A percentile compares a stretch with the other conserved stretches of the same genome.
phyloP scores from a whole-genome alignment of 2,888 invertebrate species.

The Liopterus haemorrhoidalis region DNA sequence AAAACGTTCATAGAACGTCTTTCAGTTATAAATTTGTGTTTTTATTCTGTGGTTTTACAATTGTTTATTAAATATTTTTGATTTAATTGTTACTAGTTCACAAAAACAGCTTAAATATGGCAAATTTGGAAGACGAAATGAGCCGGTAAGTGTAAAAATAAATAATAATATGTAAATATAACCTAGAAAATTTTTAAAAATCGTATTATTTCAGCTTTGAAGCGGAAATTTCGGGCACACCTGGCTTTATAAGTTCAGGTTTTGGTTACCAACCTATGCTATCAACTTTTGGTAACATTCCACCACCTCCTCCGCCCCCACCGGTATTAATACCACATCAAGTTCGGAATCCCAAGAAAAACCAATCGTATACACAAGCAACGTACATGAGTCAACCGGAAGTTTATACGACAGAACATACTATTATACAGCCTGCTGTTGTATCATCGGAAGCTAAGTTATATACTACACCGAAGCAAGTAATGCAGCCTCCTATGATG shows the following conservation, averaged over 20 bases:
- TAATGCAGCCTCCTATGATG: conserved; percentile 37
- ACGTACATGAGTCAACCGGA: conserved; percentile 45
- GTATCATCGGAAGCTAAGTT: conserved; percentile 65
- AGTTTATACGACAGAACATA: conserved; percentile 41
- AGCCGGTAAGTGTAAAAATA: conserved; percentile 56
- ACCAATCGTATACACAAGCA: conserved; percentile 44
- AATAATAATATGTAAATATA: conserved; percentile 9
- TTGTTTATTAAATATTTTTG: not conserved
- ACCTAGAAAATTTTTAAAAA: conserved; percentile 16
- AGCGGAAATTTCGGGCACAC: conserved; percentile 73
- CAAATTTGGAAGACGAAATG: conserved; percentile 78
- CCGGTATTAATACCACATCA: conserved; percentile 67
- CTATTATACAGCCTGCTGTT: conserved; percentile 53
- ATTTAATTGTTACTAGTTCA: not conserved
- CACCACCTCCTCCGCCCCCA: conserved; percentile 62
- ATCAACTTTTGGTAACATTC: conserved; percentile 53
- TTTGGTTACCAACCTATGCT: conserved; percentile 51
- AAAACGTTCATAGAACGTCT: too few species aligned
- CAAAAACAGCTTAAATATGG: conserved; percentile 14
- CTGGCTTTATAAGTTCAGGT: conserved; percentile 64
- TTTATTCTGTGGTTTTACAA: too few species aligned
- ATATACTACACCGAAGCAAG: conserved; percentile 52
- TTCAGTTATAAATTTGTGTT: too few species aligned
- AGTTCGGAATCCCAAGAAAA: conserved; percentile 41
- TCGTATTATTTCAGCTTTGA: conserved; percentile 62